phyloP scores from a whole-genome alignment of 1,140 invertebrate genomes.

The Branchinecta lindahli region DNA sequence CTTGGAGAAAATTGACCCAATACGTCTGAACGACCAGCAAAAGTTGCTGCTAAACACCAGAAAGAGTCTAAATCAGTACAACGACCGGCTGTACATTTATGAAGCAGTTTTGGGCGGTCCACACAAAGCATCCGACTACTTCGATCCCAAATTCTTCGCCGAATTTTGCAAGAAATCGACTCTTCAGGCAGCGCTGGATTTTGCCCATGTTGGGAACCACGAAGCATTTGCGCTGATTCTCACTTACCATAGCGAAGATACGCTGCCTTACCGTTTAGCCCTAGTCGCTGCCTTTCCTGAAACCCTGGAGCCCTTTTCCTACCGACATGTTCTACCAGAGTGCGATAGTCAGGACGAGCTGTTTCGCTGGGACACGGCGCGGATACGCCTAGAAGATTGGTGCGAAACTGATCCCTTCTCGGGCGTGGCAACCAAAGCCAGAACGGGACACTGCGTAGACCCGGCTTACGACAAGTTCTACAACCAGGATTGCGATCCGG shows the following conservation, averaged over 20 bases:
- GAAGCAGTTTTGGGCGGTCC: conserved; percentile 41
- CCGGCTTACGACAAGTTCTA: conserved; percentile 7
- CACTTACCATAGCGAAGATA: conserved; percentile 47
- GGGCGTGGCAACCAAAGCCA: conserved; percentile 13
- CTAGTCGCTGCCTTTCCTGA: conserved; percentile 61
- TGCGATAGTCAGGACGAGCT: conserved; percentile 37
- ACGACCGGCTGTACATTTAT: conserved; percentile 48
- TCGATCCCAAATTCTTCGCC: conserved; percentile 41
- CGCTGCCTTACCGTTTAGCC: conserved; percentile 47
- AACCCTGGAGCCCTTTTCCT: conserved; percentile 49
- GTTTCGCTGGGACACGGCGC: conserved; percentile 35
- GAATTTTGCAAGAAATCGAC: conserved; percentile 41
- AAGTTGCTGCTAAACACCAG: conserved; percentile 41
- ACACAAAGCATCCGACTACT: conserved; percentile 32
- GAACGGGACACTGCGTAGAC: conserved; percentile 12
- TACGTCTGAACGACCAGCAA: conserved; percentile 38
- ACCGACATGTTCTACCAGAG: conserved; percentile 45
- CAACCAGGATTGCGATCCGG: neutral
- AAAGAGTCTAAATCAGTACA: conserved; percentile 41
- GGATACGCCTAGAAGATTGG: conserved; percentile 45
- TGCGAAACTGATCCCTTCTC: conserved; percentile 42
- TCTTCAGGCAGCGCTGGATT: conserved; percentile 42
- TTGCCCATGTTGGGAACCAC: conserved; percentile 43
- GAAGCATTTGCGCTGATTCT: conserved; percentile 47
- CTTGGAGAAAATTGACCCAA: conserved; percentile 27